Evolutionary conservation across 2,888 invertebrate genomes (phyloP), one percentile per base, ranked within the genome.

Genomic region (Alviniconcha strummeri): DNA sequence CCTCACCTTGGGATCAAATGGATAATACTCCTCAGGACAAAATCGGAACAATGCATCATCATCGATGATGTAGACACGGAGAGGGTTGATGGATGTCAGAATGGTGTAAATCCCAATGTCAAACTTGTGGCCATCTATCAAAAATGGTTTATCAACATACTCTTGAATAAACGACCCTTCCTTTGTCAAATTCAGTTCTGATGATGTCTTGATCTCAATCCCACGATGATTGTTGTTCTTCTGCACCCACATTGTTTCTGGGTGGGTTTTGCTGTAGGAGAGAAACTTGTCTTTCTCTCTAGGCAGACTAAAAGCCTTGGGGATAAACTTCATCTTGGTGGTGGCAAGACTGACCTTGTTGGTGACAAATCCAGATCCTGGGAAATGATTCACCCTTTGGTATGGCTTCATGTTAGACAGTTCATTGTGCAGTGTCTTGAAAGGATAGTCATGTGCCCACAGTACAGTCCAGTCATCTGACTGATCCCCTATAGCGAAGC

Each of bases 361-460:
- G 0, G 98, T 98, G 81, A 99, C 96, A 92, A 95, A 98, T 0
- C 98, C 98, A 75, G 97, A 97, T 0, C 98, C 99, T 0, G 99
- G 99, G 90, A 98, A 96, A 92, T 99, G 98, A 92, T 99, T 99
- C 0, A 99, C 96, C 93, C 95, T 96, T 92, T 98, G 98, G 92
- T 96, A 95, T 0, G 95, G 94, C 88, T 96, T 95, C 13, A 98
- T 93, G 85, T 95, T 95, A 84, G 94, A 95, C 64, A 97, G 90
- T 76, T 94, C 91, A 5, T 94, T 88, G 83, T 94, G 94, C 13
- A 97, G 92, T 0, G 92, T 93, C 82, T 95, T 93, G 85, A 98
- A 98, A 0, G 98, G 98, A 93, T 97, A 98, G 90, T 98, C 97
- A 93, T 98, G 98, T 0, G 98, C 96, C 99, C 99, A 99, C 13